Evolutionary conservation across 2,113 vertebrate species (phyloP).

Genomic region (Mesitornis unicolor): DNA sequence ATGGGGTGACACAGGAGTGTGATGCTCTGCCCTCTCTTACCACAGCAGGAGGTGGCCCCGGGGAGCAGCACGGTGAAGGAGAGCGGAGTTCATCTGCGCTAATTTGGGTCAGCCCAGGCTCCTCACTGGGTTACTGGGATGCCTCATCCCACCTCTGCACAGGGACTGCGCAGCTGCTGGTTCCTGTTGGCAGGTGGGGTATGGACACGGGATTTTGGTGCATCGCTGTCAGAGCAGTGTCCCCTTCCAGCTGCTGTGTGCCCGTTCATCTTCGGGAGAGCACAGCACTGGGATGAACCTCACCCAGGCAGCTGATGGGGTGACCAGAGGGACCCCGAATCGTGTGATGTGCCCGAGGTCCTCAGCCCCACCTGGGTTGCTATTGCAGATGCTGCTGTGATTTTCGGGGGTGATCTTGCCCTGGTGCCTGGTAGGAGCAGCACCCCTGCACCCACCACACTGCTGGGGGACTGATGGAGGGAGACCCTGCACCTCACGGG

Average conservation of each 20-base stretch:
- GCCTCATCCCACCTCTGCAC: not conserved
- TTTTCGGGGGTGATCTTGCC: not conserved
- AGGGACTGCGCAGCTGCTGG: rapidly evolving
- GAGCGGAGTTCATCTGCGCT: not conserved
- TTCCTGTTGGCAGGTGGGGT: not conserved
- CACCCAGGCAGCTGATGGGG: not conserved
- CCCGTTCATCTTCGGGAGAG: not conserved
- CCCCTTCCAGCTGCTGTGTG: no score
- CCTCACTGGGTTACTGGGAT: not conserved
- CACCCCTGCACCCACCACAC: not conserved
- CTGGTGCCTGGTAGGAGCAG: not conserved
- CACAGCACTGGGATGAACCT: rapidly evolving
- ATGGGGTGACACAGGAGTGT: not conserved
- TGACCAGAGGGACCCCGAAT: not conserved
- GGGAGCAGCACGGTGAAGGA: rapidly evolving
- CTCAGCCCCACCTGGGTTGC: not conserved
- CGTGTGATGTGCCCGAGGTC: rapidly evolving
- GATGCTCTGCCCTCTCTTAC: not conserved
- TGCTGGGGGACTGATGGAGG: not conserved
- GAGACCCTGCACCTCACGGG: not conserved
- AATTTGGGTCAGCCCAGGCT: not conserved
- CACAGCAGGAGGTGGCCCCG: not conserved
- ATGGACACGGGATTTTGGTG: rapidly evolving
- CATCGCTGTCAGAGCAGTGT: rapidly evolving
- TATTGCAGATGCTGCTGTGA: rapidly evolving